Evolutionary conservation across 2,113 vertebrate species (phyloP), one percentile per base, ranked within the genome.

Genomic region (Aplodontia rufa): DNA sequence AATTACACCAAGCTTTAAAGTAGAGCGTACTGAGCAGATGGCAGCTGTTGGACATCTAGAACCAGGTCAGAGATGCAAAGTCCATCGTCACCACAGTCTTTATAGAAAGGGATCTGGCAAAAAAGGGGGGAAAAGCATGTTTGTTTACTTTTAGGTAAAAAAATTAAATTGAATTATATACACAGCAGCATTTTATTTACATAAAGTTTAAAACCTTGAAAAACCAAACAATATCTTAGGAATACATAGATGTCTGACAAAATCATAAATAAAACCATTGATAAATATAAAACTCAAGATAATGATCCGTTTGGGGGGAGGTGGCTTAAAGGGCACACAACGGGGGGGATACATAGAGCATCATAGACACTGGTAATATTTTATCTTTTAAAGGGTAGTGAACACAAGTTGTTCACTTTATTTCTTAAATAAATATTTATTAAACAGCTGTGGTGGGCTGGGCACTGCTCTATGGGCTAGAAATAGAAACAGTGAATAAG

Each of bases 61-160:
- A 98, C 98, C 89, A 99, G 98, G 93, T 99, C 99, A 81, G 98
- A 99, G 53, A 98, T 91, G 94, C 99, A 99, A 78, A 99, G 93
- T 10, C 99, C 98, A 96, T 99, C 99, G 26, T 99, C 98, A 68
- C 99, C 99, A 86, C 99, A 99, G 62, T 99, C 99, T 98, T 99
- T 99, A 8, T 99, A 97, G 95, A 99, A 99, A 75, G 99, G 99
- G 90, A 99, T 98, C 99, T 99, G 93, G 1, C 82, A 92, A 96
- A 74, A 86, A 62, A 0, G n/a, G n/a, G n/a, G n/a, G 0, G 95
- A 89, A 94, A 90, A 95, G 55, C 3, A 8, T 58, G 24, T 58
- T 22, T 55, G 53, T 71, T 35, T 42, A 42, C 8, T 51, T 6
- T 53, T 62, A n/a, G 17, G 17, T 45, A 47, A 47, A 30, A 64